Evolutionary conservation across 2,888 invertebrate genomes (phyloP), one percentile per base, ranked within the genome.

Genomic region (Tetragnatha montana): DNA sequence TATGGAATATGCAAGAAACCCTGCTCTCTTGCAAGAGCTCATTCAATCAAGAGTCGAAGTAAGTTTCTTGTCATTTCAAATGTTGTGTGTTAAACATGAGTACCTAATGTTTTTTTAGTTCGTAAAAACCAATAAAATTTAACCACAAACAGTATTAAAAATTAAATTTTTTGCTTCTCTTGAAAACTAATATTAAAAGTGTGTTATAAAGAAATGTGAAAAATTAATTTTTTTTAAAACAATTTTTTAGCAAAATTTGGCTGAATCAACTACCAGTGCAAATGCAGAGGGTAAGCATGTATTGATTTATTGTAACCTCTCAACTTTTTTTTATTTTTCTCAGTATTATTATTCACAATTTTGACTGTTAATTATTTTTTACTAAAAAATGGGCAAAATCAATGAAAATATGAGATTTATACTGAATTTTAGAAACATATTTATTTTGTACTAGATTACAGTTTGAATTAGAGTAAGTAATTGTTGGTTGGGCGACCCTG

Each of bases 21-120:
- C 99, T 0, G 97, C 98, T 70, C 98, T 98, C 97, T 94, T 99
- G 93, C 98, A 99, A 94, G 99, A 99, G 93, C 94, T 99, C 92
- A 98, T 99, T 98, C 95, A 99, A 91, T 97, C 97, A 6, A 98
- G 99, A 93, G 99, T 99, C 94, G 95, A 99, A 92, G 99, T 99
- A 70, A 82, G 81, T 47, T 84, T 47, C 50, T 70, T 22, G 8
- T 17, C n/a, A 35, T 71, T 71, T 71, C 0, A 71, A 71, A 71
- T n/a, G 0, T 73, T n/a, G 0, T 73, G 35, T 22, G 21, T 14
- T 22, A 73, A 22, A 12, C 1, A 21, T 73, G 10, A 22, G 14
- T 6, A 12, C 1, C 10, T 73, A 10, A 7, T 73, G 8, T 4
- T 19, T 73, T 21, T n/a, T 19, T 7, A 14, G 8, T 73, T 71